Evolutionary conservation across 2,113 vertebrate genomes (phyloP).

Genomic region (Gambusia holbrooki): DNA sequence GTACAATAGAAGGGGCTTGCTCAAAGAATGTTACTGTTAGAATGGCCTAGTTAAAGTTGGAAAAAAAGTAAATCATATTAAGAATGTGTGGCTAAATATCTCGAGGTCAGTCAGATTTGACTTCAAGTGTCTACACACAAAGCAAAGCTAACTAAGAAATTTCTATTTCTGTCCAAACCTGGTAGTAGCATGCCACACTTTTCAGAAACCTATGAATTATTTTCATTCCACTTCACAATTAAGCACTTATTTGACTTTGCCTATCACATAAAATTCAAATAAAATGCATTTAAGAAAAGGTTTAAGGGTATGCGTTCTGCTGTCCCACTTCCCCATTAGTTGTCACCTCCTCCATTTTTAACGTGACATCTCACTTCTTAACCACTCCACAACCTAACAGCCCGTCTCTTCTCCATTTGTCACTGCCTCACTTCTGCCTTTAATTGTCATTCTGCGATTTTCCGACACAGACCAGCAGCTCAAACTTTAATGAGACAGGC

Average conservation of each 20-base stretch:
- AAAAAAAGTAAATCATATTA: not conserved
- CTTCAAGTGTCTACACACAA: not conserved
- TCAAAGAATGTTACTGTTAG: not conserved
- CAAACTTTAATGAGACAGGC: conserved; percentile 76
- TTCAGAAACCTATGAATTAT: not conserved
- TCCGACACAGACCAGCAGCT: conserved; percentile 47
- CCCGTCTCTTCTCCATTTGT: conserved; percentile 37
- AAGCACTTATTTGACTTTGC: not conserved
- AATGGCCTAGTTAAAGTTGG: not conserved
- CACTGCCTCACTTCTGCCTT: conserved; percentile 29
- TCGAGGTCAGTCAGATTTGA: not conserved
- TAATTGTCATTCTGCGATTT: conserved; percentile 67
- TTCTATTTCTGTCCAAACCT: not conserved
- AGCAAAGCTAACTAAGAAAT: not conserved
- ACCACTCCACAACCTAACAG: conserved; percentile 31
- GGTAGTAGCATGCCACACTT: not conserved
- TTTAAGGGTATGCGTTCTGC: not conserved
- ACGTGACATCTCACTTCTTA: conserved; percentile 38
- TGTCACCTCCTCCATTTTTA: conserved; percentile 58
- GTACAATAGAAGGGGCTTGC: not conserved
- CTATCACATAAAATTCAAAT: not conserved
- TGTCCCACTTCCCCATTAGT: conserved; percentile 29
- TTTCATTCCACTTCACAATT: not conserved
- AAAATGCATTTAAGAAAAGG: not conserved
- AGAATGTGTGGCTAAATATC: not conserved